phyloP scores from a whole-genome alignment of 1,140 invertebrate genomes.

The Ptiloglossa arizonensis region DNA sequence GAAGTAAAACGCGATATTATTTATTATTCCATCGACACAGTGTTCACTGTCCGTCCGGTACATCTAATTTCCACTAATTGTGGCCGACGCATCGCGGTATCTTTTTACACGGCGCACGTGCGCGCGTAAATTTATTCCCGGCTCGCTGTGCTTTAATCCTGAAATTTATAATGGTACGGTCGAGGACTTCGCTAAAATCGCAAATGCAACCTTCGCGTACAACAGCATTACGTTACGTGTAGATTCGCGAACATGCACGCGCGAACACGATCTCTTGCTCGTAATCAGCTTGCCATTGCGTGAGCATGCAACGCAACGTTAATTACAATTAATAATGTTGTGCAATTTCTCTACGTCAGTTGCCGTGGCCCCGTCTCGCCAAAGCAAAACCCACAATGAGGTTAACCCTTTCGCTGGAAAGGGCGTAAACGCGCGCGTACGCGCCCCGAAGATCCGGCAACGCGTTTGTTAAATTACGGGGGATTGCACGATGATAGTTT shows the following conservation, averaged over 20 bases:
- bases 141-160: neutral
- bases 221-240: slow-evolving; percentile 47
- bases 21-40: neutral
- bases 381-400: neutral
- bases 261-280: slow-evolving; percentile 48
- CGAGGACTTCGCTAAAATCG: slow-evolving; percentile 54
- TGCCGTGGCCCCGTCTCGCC: neutral
- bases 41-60: too few relatives aligned
- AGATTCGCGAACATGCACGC: slow-evolving; percentile 34
- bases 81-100: neutral
- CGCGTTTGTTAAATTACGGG: too few relatives aligned
- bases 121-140: slow-evolving; percentile 14
- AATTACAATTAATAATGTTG: slow-evolving; percentile 68
- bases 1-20: neutral
- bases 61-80: slow-evolving; percentile 6
- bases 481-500: too few relatives aligned
- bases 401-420: slow-evolving; percentile 40
- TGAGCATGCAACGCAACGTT: slow-evolving; percentile 55
- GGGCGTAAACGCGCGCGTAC: neutral
- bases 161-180: slow-evolving; percentile 34
- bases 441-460: neutral
- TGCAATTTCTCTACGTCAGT: slow-evolving; percentile 49
- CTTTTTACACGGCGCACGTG: neutral
- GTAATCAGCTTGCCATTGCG: slow-evolving; percentile 58
- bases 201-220: neutral